Percentiles rank a stretch among this genome's conserved stretches.
phyloP scores from a whole-genome alignment of 2,113 vertebrate genomes.

The Malurus cyaneus region DNA sequence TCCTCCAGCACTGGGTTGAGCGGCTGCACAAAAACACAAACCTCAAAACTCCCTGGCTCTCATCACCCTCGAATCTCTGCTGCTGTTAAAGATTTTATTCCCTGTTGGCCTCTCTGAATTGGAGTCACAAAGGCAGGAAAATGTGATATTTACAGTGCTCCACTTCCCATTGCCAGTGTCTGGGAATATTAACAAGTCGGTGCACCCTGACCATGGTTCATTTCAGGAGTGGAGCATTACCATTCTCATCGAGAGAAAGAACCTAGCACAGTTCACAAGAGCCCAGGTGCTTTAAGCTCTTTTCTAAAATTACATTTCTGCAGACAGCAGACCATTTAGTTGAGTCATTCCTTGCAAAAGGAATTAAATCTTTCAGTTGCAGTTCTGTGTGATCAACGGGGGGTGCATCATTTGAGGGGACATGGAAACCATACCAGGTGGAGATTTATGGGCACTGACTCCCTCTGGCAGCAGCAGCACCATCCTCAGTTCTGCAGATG shows the following conservation, averaged over 20 bases:
- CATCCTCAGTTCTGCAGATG: neutral
- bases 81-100: neutral
- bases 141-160: neutral
- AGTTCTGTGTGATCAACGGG: neutral
- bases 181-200: neutral
- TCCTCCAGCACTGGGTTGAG: neutral
- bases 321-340: neutral
- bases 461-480: neutral
- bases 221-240: neutral
- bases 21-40: neutral
- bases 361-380: neutral
- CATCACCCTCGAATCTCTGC: neutral
- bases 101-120: neutral
- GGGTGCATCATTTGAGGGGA: neutral
- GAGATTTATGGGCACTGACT: neutral
- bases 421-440: neutral
- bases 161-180: neutral
- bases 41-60: neutral
- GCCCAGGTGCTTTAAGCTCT: neutral
- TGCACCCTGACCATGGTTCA: neutral
- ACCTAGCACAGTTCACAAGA: neutral
- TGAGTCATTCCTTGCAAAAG: neutral
- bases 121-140: neutral
- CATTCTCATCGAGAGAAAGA: neutral
- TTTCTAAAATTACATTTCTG: neutral